Evolutionary conservation across 2,113 vertebrate genomes (phyloP).

Genomic region (Channa maculata): DNA sequence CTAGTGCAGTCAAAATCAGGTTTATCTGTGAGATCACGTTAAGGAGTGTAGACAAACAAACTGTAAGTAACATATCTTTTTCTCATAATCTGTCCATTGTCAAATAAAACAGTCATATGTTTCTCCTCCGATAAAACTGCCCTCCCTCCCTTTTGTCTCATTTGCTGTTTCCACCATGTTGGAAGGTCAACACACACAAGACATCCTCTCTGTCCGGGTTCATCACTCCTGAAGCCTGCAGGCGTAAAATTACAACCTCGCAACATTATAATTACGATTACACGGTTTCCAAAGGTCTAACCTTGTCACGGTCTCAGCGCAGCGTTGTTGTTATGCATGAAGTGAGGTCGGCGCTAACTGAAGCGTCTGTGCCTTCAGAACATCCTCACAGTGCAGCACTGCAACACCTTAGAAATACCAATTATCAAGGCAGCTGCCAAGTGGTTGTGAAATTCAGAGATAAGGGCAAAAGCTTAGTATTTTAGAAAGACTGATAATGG

Average conservation of each 20-base stretch:
- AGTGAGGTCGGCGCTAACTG: neutral
- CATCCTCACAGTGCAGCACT: neutral
- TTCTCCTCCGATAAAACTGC: too few relatives aligned
- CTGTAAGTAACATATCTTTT: too few relatives aligned
- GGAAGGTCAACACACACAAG: slow-evolving; percentile 6
- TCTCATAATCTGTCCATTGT: too few relatives aligned
- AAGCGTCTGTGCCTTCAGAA: neutral
- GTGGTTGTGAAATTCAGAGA: slow-evolving; percentile 27
- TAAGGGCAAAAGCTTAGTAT: slow-evolving; percentile 2
- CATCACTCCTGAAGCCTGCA: neutral
- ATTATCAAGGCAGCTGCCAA: slow-evolving; percentile 20
- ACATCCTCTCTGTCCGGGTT: neutral
- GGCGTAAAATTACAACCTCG: slow-evolving; percentile 4
- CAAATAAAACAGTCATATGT: too few relatives aligned
- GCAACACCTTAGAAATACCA: slow-evolving; percentile 1
- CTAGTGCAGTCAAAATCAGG: too few relatives aligned
- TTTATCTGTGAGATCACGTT: too few relatives aligned
- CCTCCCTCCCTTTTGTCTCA: too few relatives aligned
- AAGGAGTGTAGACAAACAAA: too few relatives aligned
- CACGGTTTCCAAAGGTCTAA: neutral
- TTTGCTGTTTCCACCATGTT: neutral
- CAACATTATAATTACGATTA: neutral
- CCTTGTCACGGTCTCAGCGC: neutral
- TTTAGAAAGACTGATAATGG: slow-evolving; percentile 24
- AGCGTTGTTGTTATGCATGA: neutral